Percentiles rank a stretch among this genome's conserved stretches.
These are phyloP conservation scores for Gavialis gangeticus DNA, from an alignment of 2,113 vertebrate species.

Conservation along the genomic window DNA sequence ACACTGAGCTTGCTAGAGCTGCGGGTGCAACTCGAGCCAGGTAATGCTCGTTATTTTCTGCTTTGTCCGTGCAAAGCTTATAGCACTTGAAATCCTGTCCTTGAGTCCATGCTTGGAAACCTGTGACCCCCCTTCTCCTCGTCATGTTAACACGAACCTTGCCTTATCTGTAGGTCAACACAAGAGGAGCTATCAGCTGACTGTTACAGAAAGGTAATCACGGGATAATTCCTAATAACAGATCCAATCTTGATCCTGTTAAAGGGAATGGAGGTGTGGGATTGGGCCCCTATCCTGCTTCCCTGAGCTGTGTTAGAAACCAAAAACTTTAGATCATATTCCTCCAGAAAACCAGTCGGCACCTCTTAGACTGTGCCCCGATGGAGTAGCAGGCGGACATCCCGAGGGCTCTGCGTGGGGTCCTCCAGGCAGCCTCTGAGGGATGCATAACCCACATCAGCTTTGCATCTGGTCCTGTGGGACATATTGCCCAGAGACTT, in stretches of 20 bases:
- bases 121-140: not conserved
- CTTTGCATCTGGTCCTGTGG: not conserved
- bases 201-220: constrained; percentile 75
- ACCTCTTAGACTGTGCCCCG: not conserved
- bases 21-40: not conserved
- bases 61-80: not conserved
- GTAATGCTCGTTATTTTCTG: not conserved
- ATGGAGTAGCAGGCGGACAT: not conserved
- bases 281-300: not conserved
- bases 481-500: not conserved
- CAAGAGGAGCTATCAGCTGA: constrained; percentile 14
- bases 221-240: constrained; percentile 36
- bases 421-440: not conserved
- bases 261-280: not conserved
- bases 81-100: not conserved
- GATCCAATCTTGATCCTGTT: constrained; percentile 19
- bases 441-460: not conserved
- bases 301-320: not conserved
- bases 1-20: not conserved
- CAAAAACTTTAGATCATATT: not conserved
- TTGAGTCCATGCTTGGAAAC: not conserved
- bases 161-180: constrained; percentile 76
- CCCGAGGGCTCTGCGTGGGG: not conserved
- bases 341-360: not conserved
- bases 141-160: constrained; percentile 45